Conservation (phyloP, 2,113 vertebrate species). For the Oxyruncus cristatus region DNA sequence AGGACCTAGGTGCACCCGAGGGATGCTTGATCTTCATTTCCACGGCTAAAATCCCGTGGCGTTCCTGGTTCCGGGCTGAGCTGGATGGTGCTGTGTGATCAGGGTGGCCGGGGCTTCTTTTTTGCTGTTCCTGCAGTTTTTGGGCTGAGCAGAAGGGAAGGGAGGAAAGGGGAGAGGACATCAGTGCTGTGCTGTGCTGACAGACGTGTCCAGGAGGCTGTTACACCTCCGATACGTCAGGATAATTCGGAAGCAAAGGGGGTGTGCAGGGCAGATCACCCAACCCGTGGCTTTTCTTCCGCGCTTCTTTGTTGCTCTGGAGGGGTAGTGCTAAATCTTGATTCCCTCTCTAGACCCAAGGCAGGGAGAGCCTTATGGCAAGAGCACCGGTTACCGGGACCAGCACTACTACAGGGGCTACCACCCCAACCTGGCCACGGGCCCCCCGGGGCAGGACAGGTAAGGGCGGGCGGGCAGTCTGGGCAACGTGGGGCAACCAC, state of each 20-base stretch:
- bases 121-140: not conserved
- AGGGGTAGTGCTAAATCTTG: not conserved
- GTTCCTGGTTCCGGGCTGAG: not conserved
- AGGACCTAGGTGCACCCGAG: not conserved
- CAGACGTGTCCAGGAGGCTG: not conserved
- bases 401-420: conserved; percentile 55
- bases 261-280: not conserved
- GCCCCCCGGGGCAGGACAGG: not conserved
- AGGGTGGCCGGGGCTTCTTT: not conserved
- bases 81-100: not conserved
- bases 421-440: not conserved
- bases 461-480: conserved; percentile 1
- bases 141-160: not conserved
- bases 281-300: not conserved
- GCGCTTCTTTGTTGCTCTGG: not conserved
- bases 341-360: conserved; percentile 58
- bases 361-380: conserved; percentile 6
- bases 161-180: not conserved
- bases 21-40: not conserved
- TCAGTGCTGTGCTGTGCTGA: not conserved
- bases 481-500: not conserved
- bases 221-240: not conserved
- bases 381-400: not conserved
- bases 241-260: not conserved
- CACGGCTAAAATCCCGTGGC: not conserved